Conservation (phyloP, 1,140 invertebrate genomes). For the Drosophila rhopaloa region DNA sequence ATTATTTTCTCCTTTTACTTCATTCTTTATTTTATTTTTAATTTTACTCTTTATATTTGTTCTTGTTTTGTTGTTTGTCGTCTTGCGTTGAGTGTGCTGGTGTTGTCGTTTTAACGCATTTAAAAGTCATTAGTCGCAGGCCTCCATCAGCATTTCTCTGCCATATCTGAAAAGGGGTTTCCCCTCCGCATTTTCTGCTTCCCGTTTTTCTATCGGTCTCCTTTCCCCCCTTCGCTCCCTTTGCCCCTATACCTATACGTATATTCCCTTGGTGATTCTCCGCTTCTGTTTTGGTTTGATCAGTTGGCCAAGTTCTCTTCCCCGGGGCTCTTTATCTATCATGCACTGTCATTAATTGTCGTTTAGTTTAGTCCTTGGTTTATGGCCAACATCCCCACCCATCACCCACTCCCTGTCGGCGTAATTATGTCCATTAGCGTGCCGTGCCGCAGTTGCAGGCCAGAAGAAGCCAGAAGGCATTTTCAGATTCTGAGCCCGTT, state of each 20-base stretch:
- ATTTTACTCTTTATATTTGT: conserved; percentile 11
- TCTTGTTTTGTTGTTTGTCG: conserved; percentile 36
- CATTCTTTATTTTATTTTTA: neutral
- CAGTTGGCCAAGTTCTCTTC: conserved; percentile 36
- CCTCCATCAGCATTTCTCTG: conserved; percentile 41
- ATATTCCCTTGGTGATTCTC: conserved; percentile 7
- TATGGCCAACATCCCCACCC: conserved; percentile 10
- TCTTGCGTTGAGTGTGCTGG: conserved; percentile 10
- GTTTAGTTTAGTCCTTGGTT: conserved; percentile 58
- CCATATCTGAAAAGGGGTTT: conserved; percentile 20
- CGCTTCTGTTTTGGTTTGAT: conserved; percentile 41
- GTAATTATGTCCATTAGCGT: conserved; percentile 74
- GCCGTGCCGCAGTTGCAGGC: conserved; percentile 46
- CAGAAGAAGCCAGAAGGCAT: conserved; percentile 35
- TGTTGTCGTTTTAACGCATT: conserved; percentile 65
- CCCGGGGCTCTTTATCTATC: conserved; percentile 30
- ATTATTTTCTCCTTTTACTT: conserved; percentile 3
- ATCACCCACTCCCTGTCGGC: conserved; percentile 22
- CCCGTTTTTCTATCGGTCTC: conserved; percentile 8
- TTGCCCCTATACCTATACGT: neutral
- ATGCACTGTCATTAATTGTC: conserved; percentile 74
- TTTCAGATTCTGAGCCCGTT: conserved; percentile 16
- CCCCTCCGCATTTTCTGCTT: conserved; percentile 20
- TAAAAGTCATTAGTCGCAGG: conserved; percentile 78
- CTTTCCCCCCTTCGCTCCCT: neutral